Evolutionary conservation across 2,797 vertebrate species (phyloP), one percentile per base, ranked within the genome.

Genomic region (Gallinago stenura): DNA sequence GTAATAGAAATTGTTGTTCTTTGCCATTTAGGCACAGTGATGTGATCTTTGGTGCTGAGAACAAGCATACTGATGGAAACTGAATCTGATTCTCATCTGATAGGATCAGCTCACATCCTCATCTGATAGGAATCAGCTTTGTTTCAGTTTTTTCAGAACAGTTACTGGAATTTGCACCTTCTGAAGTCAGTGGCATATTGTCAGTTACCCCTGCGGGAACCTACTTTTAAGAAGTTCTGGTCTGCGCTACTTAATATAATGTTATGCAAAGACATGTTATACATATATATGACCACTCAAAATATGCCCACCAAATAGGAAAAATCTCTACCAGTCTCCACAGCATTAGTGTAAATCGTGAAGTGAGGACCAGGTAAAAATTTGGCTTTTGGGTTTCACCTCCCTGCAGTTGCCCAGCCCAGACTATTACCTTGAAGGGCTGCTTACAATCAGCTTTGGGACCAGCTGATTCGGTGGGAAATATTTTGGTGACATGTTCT

Each of bases 321-420:
- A 28, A 83, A 75, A 6, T n/a, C 33, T 87, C 58, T 51, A 4
- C 13, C 25, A 62, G 51, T 9, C 17, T 22, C 43, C 0, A 2
- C 7, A 66, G 35, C 8, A 19, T 30, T 43, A 15, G 15, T 39
- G 24, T 9, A 43, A 89, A 45, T 9, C 10, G 31, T 33, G 22
- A 37, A 26, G 15, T 8, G 12, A 71, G 16, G 19, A 69, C 43
- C 58, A 73, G 76, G 71, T 76, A 33, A 30, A 89, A 92, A 87
- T 14, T 41, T 83, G 87, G 66, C 60, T 93, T 85, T 86, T 45
- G 65, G 53, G 28, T 93, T 97, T 70, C 70, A 83, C 62, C 87
- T 92, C 58, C 48, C 51, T 89, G 66, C 58, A 57, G 60, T 2
- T 45, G 68, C 20, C 75, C 91, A 41, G 48, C 46, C 71, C 84